Base-by-base conservation (phyloP, 2,888 invertebrate species). In the Pseudoips prasinana region DNA sequence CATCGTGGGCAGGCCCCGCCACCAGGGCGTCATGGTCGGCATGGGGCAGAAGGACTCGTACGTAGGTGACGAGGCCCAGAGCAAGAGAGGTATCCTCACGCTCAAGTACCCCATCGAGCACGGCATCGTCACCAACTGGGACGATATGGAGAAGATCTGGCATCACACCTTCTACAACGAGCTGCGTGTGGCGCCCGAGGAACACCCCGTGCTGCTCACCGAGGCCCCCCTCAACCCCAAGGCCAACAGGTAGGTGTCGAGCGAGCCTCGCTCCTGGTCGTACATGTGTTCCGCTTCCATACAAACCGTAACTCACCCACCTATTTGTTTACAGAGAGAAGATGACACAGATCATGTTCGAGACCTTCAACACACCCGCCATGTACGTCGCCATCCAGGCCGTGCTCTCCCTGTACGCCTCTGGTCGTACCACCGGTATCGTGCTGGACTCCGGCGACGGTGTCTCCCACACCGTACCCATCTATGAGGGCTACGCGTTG, bases 131-230 rank as follows among this genome's bases (percentile, higher is more conserved):
- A 98, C 97, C 86, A 97, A 98, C 92, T 98, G 98, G 98, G 97
- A 98, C 73, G 97, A 97, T 73, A 98, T 98, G 98, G 98, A 98
- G 90, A 97, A 98, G 90, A 98, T 98, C 91, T 98, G 98, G 98
- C 98, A 98, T 87, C 98, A 98, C 91, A 97, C 98, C 73, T 98
- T 98, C 93, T 98, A 98, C 94, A 98, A 98, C 81, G 97, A 98
- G 87, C 92, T 98, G 76, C 94, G 98, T 87, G 97, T 98, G 33
- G 97, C 97, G 34, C 97, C 98, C 46, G 97, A 96, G 81, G 96
- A 96, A 77, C 96, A 96, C 89, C 96, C 96, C 54, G 95, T 96
- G 52, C 92, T 96, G 62, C 91, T 96, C 66, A 96, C 96, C 38
- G 96, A 96, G 86, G 96, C 96, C 31, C 96, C 96, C 51, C 91